These are phyloP conservation scores for Mionectes olivaceus DNA, from an alignment of 2,797 vertebrate species.

Conservation along the genomic window DNA sequence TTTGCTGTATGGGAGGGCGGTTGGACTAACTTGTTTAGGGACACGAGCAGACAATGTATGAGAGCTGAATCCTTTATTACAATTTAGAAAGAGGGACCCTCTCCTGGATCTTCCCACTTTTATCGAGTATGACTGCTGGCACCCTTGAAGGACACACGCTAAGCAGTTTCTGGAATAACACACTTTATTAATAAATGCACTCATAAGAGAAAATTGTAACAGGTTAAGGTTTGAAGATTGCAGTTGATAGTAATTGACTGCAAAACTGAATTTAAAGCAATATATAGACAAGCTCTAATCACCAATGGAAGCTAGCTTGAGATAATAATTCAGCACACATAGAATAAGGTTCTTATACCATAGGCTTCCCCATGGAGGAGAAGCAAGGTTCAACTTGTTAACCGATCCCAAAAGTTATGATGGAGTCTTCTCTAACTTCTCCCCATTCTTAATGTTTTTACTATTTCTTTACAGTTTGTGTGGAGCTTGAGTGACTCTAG, in stretches of 20 bases:
- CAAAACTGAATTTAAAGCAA: background rate
- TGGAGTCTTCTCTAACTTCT: background rate
- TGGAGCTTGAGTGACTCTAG: background rate
- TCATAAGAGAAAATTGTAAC: background rate
- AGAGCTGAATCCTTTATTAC: background rate
- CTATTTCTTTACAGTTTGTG: background rate
- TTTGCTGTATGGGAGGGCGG: background rate
- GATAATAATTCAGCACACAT: background rate
- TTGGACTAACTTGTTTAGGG: background rate
- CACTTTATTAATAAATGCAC: background rate
- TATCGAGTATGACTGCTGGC: background rate
- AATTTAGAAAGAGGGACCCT: background rate
- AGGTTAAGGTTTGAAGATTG: background rate
- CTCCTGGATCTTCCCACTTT: background rate
- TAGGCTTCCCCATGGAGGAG: accelerated
- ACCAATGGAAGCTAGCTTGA: background rate
- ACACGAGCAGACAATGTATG: accelerated
- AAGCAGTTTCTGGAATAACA: background rate
- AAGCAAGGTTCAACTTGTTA: background rate
- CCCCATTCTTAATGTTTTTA: background rate
- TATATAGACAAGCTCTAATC: background rate
- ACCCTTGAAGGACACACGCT: background rate
- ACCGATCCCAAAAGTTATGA: background rate
- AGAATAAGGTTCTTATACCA: background rate
- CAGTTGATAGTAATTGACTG: background rate